phyloP scores from a whole-genome alignment of 2,113 vertebrate species.

The Arothron firmamentum region DNA sequence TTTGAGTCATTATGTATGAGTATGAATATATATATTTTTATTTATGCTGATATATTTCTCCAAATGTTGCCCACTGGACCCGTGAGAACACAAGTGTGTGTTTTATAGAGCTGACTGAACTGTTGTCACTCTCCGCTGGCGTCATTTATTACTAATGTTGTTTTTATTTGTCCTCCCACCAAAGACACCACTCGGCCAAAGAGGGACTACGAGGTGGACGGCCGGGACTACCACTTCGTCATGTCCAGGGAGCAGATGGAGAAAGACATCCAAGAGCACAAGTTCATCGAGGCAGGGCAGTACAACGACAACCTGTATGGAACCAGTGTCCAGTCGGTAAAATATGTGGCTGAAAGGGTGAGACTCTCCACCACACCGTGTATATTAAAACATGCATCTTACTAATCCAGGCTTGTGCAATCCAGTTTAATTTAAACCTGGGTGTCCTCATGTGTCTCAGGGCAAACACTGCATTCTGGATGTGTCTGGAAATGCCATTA shows the following conservation, averaged over 20 bases:
- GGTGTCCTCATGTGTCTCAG: slow-evolving; percentile 64
- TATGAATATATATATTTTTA: too few relatives aligned
- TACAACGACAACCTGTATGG: slow-evolving; percentile 98
- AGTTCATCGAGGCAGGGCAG: slow-evolving; percentile 97
- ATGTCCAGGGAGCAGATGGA: slow-evolving; percentile 97
- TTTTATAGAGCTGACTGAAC: too few relatives aligned
- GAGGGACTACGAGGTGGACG: slow-evolving; percentile 93
- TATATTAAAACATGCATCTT: neutral
- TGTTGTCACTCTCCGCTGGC: neutral
- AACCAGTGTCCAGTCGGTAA: slow-evolving; percentile 94
- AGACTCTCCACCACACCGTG: slow-evolving; percentile 21
- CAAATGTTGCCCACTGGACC: neutral
- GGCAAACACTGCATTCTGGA: slow-evolving; percentile 98
- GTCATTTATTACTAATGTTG: neutral
- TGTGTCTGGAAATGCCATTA: slow-evolving; percentile 97
- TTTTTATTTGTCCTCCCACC: neutral
- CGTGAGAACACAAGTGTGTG: too few relatives aligned
- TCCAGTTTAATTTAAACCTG: too few relatives aligned
- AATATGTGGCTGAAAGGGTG: slow-evolving; percentile 96
- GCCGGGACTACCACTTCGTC: slow-evolving; percentile 96
- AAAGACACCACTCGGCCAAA: slow-evolving; percentile 91
- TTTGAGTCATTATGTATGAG: too few relatives aligned
- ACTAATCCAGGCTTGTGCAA: too few relatives aligned
- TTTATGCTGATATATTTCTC: neutral
- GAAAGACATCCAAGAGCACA: slow-evolving; percentile 98